These are phyloP conservation scores for Donacobius atricapilla DNA, from an alignment of 2,113 vertebrate genomes.

Conservation along the genomic window DNA sequence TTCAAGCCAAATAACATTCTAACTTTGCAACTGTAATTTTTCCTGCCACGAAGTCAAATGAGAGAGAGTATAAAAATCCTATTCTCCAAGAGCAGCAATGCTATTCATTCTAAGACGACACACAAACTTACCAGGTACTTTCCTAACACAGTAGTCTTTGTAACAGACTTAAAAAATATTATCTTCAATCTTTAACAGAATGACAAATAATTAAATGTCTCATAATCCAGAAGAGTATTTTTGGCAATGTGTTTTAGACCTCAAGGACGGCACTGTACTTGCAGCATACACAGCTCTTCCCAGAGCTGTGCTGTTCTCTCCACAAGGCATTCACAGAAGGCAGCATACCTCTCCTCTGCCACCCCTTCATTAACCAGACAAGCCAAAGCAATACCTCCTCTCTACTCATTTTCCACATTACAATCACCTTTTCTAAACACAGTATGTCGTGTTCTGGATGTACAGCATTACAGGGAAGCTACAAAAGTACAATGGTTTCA, in stretches of 20 bases:
- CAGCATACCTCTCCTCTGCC: not conserved
- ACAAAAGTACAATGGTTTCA: not conserved
- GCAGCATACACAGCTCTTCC: not conserved
- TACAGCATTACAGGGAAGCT: not conserved
- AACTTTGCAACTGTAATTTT: not conserved
- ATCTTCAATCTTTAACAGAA: not conserved
- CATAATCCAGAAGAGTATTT: not conserved
- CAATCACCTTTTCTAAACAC: not conserved
- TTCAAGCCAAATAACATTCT: not conserved
- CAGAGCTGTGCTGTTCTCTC: not conserved
- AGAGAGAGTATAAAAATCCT: not conserved
- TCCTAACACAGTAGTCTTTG: not conserved
- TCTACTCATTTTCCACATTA: not conserved
- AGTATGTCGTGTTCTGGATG: not conserved
- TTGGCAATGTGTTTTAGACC: not conserved
- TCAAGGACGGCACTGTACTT: not conserved
- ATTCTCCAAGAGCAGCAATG: not conserved
- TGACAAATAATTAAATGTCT: not conserved
- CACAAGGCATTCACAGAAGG: not conserved
- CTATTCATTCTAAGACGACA: not conserved
- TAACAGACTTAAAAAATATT: not conserved
- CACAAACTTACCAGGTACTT: not conserved
- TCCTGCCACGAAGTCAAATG: not conserved
- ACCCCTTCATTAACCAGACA: not conserved
- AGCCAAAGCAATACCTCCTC: not conserved